Evolutionary conservation across 2,888 invertebrate genomes (phyloP).

Genomic region (Rotaria socialis): DNA sequence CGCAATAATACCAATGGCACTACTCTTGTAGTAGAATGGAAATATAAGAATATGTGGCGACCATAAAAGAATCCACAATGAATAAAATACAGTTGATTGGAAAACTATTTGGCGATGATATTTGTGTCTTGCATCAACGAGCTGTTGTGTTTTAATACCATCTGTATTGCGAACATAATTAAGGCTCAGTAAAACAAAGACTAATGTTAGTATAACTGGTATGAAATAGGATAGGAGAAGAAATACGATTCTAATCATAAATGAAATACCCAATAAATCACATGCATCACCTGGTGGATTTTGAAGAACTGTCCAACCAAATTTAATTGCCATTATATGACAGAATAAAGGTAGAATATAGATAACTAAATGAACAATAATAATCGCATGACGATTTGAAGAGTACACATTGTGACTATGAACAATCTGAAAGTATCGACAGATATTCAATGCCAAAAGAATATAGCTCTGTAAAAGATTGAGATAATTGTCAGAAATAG

Average conservation of each 20-base stretch:
- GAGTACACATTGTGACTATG: background rate
- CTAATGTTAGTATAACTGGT: background rate
- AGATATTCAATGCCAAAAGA: background rate
- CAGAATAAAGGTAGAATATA: background rate
- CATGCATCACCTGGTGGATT: constrained; percentile 1
- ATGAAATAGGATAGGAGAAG: background rate
- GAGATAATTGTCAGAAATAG: background rate
- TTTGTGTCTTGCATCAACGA: background rate
- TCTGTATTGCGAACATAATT: background rate
- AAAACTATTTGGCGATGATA: background rate
- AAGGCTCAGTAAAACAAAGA: background rate
- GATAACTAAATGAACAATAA: background rate
- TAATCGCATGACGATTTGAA: background rate
- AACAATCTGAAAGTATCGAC: background rate
- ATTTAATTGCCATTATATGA: background rate
- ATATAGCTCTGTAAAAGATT: background rate
- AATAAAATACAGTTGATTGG: background rate
- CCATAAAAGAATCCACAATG: background rate
- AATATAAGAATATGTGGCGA: background rate
- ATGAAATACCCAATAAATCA: background rate
- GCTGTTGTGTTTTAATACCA: background rate
- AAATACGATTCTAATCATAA: background rate
- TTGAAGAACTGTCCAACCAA: background rate
- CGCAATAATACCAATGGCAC: background rate
- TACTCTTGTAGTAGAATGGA: background rate